These are phyloP conservation scores for Tenebrosternarchus preto DNA, from an alignment of 2,113 vertebrate species.

Conservation along the genomic window DNA sequence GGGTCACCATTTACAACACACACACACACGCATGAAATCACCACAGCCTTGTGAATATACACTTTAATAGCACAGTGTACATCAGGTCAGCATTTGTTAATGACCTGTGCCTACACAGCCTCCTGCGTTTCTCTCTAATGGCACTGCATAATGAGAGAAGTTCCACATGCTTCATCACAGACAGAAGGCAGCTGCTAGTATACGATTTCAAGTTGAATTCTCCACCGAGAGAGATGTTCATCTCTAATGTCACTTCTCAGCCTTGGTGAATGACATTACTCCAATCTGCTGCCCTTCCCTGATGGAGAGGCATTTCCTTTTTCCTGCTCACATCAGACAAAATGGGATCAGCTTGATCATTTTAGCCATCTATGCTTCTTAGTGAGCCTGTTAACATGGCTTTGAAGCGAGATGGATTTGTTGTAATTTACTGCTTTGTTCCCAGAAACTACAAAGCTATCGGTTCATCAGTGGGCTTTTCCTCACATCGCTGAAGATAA, in stretches of 20 bases:
- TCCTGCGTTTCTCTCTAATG: neutral
- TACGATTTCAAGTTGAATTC: neutral
- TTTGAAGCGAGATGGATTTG: slow-evolving; percentile 54
- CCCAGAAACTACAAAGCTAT: slow-evolving; percentile 49
- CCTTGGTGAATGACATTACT: slow-evolving; percentile 1
- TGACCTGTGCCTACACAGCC: neutral
- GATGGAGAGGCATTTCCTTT: slow-evolving; percentile 27
- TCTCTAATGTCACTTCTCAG: slow-evolving; percentile 32
- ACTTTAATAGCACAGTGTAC: neutral
- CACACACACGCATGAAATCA: neutral
- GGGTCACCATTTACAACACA: neutral
- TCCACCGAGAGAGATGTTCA: neutral
- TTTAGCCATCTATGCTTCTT: slow-evolving; percentile 26
- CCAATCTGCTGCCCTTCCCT: neutral
- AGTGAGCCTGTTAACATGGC: slow-evolving; percentile 38
- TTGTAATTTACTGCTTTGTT: slow-evolving; percentile 50
- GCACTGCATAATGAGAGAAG: neutral
- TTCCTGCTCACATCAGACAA: slow-evolving; percentile 48
- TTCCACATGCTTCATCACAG: neutral
- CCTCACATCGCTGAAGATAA: slow-evolving; percentile 31
- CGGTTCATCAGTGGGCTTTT: slow-evolving; percentile 20
- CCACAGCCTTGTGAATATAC: neutral
- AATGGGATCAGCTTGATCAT: slow-evolving; percentile 46
- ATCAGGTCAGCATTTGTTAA: neutral
- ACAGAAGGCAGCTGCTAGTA: neutral